Conservation (phyloP, 2,113 vertebrate species). For the Piliocolobus tephrosceles region DNA sequence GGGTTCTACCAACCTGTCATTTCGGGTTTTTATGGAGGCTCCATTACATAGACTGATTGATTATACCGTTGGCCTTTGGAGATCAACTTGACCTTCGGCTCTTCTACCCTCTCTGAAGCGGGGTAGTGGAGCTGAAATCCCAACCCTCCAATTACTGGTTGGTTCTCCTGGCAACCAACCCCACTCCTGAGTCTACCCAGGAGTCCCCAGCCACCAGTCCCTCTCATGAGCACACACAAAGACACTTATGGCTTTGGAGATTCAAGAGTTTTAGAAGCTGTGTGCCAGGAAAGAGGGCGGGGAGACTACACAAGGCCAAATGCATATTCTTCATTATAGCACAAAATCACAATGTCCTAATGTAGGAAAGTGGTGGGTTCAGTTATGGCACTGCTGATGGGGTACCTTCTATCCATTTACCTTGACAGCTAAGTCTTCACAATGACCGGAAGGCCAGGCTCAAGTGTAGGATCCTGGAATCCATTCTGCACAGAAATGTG, state of each 20-base stretch:
- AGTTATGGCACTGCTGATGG: neutral
- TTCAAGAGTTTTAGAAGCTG: neutral
- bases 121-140: neutral
- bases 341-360: accelerated
- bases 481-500: neutral
- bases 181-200: neutral
- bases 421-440: neutral
- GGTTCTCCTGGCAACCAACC: neutral
- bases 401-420: neutral
- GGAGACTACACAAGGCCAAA: neutral
- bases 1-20: neutral
- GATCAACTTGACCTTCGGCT: neutral
- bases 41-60: neutral
- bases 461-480: neutral
- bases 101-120: neutral
- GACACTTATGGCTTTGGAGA: neutral
- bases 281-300: neutral
- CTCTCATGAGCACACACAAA: neutral
- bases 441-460: no score
- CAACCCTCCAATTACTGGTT: neutral
- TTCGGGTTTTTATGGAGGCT: no score
- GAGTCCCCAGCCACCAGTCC: neutral
- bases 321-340: neutral
- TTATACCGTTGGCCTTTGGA: neutral
- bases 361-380: neutral